Percentiles rank a stretch among this genome's conserved stretches.
phyloP scores from a whole-genome alignment of 2,113 vertebrate species.

The Zapornia atra region DNA sequence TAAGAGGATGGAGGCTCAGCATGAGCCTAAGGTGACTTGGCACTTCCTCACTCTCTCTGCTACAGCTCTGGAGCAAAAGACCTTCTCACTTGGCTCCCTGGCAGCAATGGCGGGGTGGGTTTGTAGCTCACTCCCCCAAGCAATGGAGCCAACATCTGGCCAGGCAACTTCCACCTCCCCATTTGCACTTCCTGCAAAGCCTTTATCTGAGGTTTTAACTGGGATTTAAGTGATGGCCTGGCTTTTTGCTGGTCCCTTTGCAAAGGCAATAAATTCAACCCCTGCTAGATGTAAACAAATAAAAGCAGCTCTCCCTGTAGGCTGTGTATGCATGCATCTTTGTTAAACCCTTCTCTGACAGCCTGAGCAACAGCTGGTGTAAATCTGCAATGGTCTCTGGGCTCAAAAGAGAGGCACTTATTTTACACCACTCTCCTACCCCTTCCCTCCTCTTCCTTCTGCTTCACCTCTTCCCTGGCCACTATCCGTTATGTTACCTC shows the following conservation, averaged over 20 bases:
- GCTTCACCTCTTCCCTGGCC: neutral
- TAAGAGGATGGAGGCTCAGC: neutral
- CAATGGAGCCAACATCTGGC: neutral
- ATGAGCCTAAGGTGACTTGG: neutral
- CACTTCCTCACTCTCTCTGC: neutral
- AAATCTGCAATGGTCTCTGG: neutral
- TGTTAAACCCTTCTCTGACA: constrained; percentile 18
- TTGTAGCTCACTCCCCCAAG: neutral
- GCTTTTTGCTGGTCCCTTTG: constrained; percentile 7
- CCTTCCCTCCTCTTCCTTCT: neutral
- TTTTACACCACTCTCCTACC: neutral
- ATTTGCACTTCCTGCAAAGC: neutral
- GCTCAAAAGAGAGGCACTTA: neutral
- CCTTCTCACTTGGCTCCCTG: neutral
- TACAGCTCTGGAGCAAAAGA: neutral
- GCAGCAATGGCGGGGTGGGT: fast-evolving
- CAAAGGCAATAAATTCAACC: constrained; percentile 22
- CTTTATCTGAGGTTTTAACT: constrained; percentile 32
- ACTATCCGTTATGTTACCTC: neutral
- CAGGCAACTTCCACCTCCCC: neutral
- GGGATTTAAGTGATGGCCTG: constrained; percentile 1
- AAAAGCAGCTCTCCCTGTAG: constrained; percentile 37
- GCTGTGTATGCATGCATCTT: neutral
- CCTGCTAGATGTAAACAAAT: constrained; percentile 18
- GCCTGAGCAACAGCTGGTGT: constrained; percentile 6